These are phyloP conservation scores for Paratrypauchen microcephalus DNA, from an alignment of 2,797 vertebrate genomes.

Conservation along the genomic window DNA sequence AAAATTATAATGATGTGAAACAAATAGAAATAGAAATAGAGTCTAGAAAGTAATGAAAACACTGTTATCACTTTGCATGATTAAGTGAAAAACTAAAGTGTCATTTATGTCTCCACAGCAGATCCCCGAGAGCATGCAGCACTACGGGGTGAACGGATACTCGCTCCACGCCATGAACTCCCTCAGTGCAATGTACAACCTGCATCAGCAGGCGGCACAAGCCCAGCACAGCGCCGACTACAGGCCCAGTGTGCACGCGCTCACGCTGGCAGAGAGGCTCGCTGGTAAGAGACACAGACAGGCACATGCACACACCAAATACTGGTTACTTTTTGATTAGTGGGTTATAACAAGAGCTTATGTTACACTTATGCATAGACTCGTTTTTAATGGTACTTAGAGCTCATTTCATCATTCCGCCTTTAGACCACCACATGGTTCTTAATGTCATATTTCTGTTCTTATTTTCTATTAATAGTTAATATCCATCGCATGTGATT, in stretches of 20 bases:
- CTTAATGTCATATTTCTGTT: too few species aligned
- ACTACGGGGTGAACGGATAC: slow-evolving; percentile 97
- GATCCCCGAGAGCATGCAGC: slow-evolving; percentile 84
- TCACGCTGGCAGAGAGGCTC: slow-evolving; percentile 94
- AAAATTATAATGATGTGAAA: too few species aligned
- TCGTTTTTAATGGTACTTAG: background rate
- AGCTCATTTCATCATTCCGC: too few species aligned
- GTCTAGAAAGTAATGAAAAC: too few species aligned
- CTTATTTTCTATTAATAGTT: too few species aligned
- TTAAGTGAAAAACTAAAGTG: background rate
- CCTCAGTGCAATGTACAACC: slow-evolving; percentile 97
- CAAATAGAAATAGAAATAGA: too few species aligned
- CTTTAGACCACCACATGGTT: too few species aligned
- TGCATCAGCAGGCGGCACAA: slow-evolving; percentile 97
- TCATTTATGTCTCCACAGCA: slow-evolving; percentile 1
- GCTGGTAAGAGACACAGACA: slow-evolving; percentile 87
- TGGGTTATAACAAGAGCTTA: background rate
- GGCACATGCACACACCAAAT: background rate
- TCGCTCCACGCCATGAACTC: slow-evolving; percentile 98
- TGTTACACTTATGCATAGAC: background rate
- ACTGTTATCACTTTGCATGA: background rate
- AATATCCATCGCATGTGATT: too few species aligned
- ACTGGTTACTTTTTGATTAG: background rate
- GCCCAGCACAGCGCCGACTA: slow-evolving; percentile 94
- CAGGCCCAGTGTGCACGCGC: slow-evolving; percentile 93